Conservation (phyloP, 2,797 vertebrate genomes). For the Dendrocincla tyrannina region DNA sequence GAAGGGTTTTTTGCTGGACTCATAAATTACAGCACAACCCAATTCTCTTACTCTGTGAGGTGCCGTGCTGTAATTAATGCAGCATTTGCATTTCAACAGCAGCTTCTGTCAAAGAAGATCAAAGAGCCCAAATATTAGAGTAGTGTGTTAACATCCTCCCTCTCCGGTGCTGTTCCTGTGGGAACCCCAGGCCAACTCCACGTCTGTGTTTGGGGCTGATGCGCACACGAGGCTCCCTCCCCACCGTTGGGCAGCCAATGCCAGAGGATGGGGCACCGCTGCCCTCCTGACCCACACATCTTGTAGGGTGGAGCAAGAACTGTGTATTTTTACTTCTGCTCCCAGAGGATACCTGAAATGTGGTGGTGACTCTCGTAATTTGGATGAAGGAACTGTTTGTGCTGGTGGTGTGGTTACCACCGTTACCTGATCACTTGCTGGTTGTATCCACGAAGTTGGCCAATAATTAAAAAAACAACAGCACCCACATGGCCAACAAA, state of each 20-base stretch:
- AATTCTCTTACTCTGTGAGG: not conserved
- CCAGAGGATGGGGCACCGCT: not conserved
- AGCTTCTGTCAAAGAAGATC: slow-evolving; percentile 41
- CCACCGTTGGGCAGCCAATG: not conserved
- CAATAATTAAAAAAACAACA: not conserved
- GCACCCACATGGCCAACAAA: not conserved
- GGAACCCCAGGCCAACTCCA: not conserved
- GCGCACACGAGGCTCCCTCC: not conserved
- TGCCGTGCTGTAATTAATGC: slow-evolving; percentile 9
- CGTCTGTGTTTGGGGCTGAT: not conserved
- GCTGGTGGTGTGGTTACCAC: not conserved
- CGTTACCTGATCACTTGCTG: not conserved
- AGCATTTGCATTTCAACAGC: slow-evolving; percentile 51
- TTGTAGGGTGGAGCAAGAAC: not conserved
- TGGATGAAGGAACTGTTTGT: not conserved
- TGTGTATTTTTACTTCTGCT: not conserved
- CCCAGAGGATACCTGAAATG: not conserved
- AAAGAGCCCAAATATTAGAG: slow-evolving; percentile 27
- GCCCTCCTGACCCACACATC: not conserved
- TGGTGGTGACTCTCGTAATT: not conserved
- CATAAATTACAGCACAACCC: slow-evolving; percentile 14
- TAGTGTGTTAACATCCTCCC: not conserved
- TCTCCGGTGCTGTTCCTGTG: not conserved
- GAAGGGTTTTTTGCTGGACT: not conserved
- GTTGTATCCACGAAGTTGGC: not conserved